Percentiles rank a stretch among this genome's conserved stretches.
Conservation (phyloP, 2,113 vertebrate species). For the Taxidea taxus region DNA sequence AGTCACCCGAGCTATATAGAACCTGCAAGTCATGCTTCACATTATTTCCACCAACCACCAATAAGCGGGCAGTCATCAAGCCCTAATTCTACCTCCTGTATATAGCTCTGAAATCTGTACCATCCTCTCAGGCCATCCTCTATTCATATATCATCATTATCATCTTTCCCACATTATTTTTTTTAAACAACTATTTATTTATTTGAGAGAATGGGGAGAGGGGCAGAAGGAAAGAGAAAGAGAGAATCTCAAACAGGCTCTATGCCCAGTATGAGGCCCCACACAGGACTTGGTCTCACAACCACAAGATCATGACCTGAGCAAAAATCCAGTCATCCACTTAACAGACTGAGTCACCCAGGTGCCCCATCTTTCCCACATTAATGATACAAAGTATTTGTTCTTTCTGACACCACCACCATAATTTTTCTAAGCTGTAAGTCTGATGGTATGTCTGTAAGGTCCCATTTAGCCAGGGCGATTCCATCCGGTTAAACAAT, state of each 20-base stretch:
- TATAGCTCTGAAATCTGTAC: background rate
- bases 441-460: background rate
- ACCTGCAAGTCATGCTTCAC: background rate
- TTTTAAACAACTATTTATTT: background rate
- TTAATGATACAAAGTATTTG: background rate
- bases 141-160: background rate
- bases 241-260: background rate
- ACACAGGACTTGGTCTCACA: background rate
- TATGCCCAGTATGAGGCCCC: background rate
- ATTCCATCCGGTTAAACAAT: too few relatives aligned
- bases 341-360: background rate
- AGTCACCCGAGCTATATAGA: background rate
- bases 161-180: background rate
- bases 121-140: background rate
- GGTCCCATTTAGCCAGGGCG: too few relatives aligned
- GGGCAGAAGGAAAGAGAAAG: background rate
- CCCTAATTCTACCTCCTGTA: background rate
- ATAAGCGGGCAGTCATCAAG: too few relatives aligned
- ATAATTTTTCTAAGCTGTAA: background rate
- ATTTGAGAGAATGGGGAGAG: background rate
- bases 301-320: background rate
- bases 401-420: background rate
- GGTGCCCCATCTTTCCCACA: background rate
- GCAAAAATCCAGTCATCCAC: background rate
- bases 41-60: background rate